Conservation (phyloP, 2,113 vertebrate species). For the Brachirus orientalis region DNA sequence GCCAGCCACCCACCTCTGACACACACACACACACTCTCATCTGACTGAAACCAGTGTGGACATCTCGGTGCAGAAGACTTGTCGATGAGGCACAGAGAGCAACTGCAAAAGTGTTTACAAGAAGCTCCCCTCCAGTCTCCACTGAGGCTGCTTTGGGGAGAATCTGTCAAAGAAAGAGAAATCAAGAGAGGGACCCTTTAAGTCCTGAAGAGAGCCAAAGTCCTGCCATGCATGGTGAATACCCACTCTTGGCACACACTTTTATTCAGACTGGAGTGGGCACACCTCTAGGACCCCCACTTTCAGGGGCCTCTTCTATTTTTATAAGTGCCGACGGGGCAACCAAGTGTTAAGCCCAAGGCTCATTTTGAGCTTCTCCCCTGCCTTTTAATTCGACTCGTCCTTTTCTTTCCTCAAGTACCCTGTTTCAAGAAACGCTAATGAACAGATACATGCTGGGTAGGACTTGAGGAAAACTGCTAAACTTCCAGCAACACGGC, state of each 20-base stretch:
- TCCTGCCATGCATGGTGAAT: slow-evolving; percentile 63
- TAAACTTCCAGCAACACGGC: slow-evolving; percentile 45
- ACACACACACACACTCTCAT: slow-evolving; percentile 28
- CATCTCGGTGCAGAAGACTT: slow-evolving; percentile 14
- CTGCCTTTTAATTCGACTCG: slow-evolving; percentile 48
- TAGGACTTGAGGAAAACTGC: slow-evolving; percentile 54
- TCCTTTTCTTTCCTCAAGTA: slow-evolving; percentile 7
- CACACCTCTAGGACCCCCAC: slow-evolving; percentile 61
- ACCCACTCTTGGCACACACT: slow-evolving; percentile 65
- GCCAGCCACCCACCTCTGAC: slow-evolving; percentile 58
- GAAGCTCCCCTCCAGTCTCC: slow-evolving; percentile 27
- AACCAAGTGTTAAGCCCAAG: slow-evolving; percentile 51
- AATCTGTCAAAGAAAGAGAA: slow-evolving; percentile 44
- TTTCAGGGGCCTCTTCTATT: slow-evolving; percentile 60
- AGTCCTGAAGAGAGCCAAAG: slow-evolving; percentile 51
- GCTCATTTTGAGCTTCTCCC: slow-evolving; percentile 47
- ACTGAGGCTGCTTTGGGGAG: slow-evolving; percentile 31
- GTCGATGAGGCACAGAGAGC: slow-evolving; percentile 54
- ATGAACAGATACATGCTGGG: slow-evolving; percentile 60
- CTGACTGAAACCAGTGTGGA: slow-evolving; percentile 31
- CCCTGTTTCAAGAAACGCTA: slow-evolving; percentile 47
- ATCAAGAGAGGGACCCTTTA: slow-evolving; percentile 51
- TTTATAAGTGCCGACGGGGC: slow-evolving; percentile 55
- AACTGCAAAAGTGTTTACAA: slow-evolving; percentile 58
- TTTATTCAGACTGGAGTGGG: slow-evolving; percentile 67